Base-by-base conservation (phyloP, 64 coral and sea anemone genomes). In the Dendrophyllia cribrosa region DNA sequence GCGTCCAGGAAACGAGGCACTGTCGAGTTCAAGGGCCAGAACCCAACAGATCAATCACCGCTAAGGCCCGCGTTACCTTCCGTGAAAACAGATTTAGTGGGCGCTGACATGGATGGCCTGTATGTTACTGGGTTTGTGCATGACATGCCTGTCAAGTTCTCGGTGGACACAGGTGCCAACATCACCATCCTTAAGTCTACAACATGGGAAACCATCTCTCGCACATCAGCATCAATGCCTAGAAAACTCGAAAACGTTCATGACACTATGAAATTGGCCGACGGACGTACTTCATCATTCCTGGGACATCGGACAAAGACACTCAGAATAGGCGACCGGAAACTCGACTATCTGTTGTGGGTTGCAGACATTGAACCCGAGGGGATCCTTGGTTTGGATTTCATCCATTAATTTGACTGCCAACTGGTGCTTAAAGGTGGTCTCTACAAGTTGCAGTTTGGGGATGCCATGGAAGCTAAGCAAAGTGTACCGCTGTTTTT, bases 301-400 rank as follows among this genome's bases (percentile, higher is more conserved):
- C 58, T 80, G 24, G 75, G 77, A 52, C 62, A 63, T 64, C 47
- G 76, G 12, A 79, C 46, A 4, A 80, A 68, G 23, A 63, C 24
- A 19, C 15, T 89, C 16, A 25, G 47, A 21, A 13, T 89, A 67
- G 20, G 87, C 11, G 60, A 78, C 62, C 7, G 1, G 11, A 23
- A 89, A 51, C 14, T 66, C 45, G 60, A 22, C 48, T 15, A 25
- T n/a, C 25, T 26, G 8, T 26, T 78, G 24, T 89, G 87, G 87
- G 72, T 79, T 1, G 88, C 75, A 66, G 75, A 90, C 3, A 79
- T 90, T 19, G 74, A 90, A 66, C 88, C 88, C 7, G 88, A 90
- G 49, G 76, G 88, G 64, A 90, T 90, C 9, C 76, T 90, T 63
- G 88, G 88, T 34, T 52, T 90, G 49, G 88, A 82, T 67, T 79